Percentiles rank a stretch among this genome's conserved stretches.
phyloP scores from a whole-genome alignment of 2,113 vertebrate species.

The Burhinus oedicnemus region DNA sequence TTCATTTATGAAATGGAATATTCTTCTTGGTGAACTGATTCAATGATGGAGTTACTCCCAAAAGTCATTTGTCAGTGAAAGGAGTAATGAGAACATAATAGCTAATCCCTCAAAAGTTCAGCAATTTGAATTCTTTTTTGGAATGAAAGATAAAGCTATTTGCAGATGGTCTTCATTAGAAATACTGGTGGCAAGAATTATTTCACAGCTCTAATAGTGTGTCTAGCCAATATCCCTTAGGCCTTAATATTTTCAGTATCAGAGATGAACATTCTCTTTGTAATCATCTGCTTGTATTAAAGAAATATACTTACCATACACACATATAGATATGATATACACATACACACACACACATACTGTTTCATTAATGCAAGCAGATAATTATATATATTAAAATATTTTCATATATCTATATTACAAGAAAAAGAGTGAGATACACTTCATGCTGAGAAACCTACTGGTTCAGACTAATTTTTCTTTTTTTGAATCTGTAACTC shows the following conservation, averaged over 20 bases:
- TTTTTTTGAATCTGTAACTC: neutral
- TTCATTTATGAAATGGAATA: neutral
- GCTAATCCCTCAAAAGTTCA: constrained; percentile 51
- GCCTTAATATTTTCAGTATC: constrained; percentile 35
- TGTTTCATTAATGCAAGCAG: neutral
- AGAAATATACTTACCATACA: neutral
- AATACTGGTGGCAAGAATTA: constrained; percentile 27
- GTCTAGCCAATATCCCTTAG: constrained; percentile 33
- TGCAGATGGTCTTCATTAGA: constrained; percentile 52
- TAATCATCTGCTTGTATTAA: neutral
- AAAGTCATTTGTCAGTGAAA: constrained; percentile 38
- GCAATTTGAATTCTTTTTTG: neutral
- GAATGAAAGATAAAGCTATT: constrained; percentile 23
- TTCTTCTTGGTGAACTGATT: neutral
- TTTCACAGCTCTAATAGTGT: constrained; percentile 6
- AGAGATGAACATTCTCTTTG: neutral
- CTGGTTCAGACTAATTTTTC: neutral
- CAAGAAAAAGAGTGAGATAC: neutral
- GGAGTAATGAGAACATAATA: constrained; percentile 30
- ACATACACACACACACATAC: rapidly evolving
- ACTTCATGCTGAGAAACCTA: neutral
- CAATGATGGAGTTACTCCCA: neutral
- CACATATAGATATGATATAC: neutral
- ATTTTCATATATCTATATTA: neutral
- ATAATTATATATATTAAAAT: neutral